Evolutionary conservation across 1,140 invertebrate species (phyloP).

Genomic region (Pemphigus obesinymphae): DNA sequence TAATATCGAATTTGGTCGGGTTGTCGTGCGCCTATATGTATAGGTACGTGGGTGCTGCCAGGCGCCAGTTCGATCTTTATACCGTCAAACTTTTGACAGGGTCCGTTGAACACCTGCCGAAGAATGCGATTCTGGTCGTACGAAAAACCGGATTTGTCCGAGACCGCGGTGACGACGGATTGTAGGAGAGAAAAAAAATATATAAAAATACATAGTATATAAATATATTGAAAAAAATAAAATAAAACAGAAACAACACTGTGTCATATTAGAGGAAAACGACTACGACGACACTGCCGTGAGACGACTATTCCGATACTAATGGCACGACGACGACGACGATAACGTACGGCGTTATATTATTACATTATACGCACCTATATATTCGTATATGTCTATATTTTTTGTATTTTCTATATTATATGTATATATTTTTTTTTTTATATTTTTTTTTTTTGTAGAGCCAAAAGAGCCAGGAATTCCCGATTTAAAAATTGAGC

Average conservation of each 20-base stretch:
- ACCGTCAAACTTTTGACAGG: not conserved
- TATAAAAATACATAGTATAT: too few species aligned
- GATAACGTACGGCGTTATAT: not conserved
- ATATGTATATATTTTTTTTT: not conserved
- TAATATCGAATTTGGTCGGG: too few species aligned
- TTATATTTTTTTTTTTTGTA: not conserved
- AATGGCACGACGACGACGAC: slow-evolving; percentile 13
- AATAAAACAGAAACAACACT: not conserved
- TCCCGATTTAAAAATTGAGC: not conserved
- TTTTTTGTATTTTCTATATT: not conserved
- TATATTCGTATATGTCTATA: not conserved
- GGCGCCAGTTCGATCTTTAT: not conserved
- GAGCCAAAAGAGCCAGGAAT: slow-evolving; percentile 5
- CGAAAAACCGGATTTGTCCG: slow-evolving; percentile 19
- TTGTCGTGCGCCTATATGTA: too few species aligned
- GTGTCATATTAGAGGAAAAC: not conserved
- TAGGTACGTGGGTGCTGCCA: too few species aligned
- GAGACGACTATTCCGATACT: not conserved
- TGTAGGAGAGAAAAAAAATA: not conserved
- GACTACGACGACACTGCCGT: not conserved
- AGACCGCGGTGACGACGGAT: not conserved
- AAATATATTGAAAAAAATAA: too few species aligned
- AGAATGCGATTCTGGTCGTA: not conserved
- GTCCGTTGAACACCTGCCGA: not conserved
- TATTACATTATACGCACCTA: not conserved